Conservation (phyloP, 1,140 invertebrate genomes). For the Lepidurus couesii region DNA sequence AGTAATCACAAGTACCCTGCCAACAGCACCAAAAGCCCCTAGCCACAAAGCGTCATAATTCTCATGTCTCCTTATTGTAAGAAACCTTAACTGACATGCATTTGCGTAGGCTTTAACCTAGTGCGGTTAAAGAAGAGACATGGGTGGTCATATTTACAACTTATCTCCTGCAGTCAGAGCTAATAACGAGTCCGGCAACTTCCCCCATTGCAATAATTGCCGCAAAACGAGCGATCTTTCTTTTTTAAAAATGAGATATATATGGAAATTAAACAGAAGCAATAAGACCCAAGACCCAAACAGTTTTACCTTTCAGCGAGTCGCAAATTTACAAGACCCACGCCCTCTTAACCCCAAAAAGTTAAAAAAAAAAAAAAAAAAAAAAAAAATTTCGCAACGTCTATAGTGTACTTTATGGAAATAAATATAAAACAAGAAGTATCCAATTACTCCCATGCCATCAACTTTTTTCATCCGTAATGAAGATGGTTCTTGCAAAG, state of each 20-base stretch:
- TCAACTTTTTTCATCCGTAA: not conserved
- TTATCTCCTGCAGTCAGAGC: too few relatives aligned
- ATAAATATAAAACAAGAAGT: not conserved
- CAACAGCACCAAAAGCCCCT: too few relatives aligned
- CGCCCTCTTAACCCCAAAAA: not conserved
- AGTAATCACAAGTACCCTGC: too few relatives aligned
- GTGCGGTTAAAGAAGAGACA: not conserved
- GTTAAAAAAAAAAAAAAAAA: too few relatives aligned
- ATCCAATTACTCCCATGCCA: not conserved
- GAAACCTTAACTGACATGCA: not conserved
- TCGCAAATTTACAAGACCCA: not conserved
- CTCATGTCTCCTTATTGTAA: too few relatives aligned
- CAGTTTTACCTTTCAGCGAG: not conserved
- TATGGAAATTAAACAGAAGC: not conserved
- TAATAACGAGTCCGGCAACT: too few relatives aligned
- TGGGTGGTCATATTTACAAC: not conserved
- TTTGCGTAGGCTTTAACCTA: not conserved
- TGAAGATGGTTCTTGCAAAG: not conserved
- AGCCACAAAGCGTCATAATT: too few relatives aligned
- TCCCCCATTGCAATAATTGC: too few relatives aligned
- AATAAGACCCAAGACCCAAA: not conserved
- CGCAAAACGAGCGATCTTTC: too few relatives aligned
- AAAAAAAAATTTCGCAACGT: too few relatives aligned
- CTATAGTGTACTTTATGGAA: not conserved
- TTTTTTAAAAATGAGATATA: not conserved